Evolutionary conservation across 2,888 invertebrate species (phyloP), one percentile per base, ranked within the genome.

Genomic region (Plebejus argus): DNA sequence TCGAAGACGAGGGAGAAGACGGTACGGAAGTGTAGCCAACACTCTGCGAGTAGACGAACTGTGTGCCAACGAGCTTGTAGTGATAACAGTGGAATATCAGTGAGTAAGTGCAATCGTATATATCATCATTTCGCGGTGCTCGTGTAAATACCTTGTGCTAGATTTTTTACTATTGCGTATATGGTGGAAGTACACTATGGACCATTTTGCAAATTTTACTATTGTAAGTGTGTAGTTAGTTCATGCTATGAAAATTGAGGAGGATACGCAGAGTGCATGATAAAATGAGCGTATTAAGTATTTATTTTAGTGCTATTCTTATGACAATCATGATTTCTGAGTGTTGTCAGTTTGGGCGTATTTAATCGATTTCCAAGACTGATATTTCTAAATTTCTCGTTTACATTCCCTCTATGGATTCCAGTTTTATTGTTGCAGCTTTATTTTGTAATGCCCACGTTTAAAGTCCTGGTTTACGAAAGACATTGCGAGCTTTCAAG

Each of bases 1-100:
- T 97, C 86, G 97, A 98, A 87, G 98, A 98, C 87, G 98, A 98
- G 90, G 97, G 97, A 45, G 98, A 98, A 87, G 97, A 98, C 83
- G 98, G 98, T 82, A 98, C 98, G 84, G 98, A 98, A 95, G 98
- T 98, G 94, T 97, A 96, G 95, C 92, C 91, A 82, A 72, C 35
- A 77, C 80, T 78, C 70, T 75, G 70, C 70, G 70, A 77, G 78
- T 79, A 78, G 79, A 82, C 79, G 82, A 83, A 83, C 89, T 88
- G 91, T 91, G 92, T 93, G 93, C 92, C 93, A 93, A 93, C 88
- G 90, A 91, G 90, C 90, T 90, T 90, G 87, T 89, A 89, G 89
- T 89, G 88, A 88, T 88, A 79, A 82, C 49, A 74, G 74, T 74
- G 74, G 49, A 74, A 83, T 86, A 85, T 85, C 86, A 87, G 85